A percentile compares a stretch with the other conserved stretches of the same genome.
Conservation (phyloP, 2,797 vertebrate genomes). For the Chlorospingus flavigularis region DNA sequence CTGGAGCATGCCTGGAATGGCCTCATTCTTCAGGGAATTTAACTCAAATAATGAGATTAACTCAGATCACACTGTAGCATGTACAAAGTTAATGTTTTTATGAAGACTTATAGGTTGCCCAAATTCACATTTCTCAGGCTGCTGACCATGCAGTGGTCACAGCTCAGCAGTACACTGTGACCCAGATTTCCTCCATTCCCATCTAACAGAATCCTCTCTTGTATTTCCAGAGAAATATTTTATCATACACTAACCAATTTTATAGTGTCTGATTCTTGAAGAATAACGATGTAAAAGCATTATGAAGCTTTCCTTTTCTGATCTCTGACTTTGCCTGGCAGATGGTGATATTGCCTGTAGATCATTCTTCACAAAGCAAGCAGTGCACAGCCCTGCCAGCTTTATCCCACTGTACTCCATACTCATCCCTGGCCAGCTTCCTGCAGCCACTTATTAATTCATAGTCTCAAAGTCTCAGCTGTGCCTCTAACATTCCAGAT, state of each 20-base stretch:
- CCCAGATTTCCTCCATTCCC: background rate
- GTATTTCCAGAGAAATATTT: background rate
- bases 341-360: background rate
- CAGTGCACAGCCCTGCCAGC: background rate
- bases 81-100: background rate
- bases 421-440: background rate
- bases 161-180: background rate
- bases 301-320: background rate
- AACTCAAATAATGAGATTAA: background rate
- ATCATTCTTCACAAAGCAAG: slow-evolving; percentile 11
- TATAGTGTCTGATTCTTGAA: background rate
- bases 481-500: background rate
- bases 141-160: background rate
- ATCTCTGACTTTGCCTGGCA: background rate
- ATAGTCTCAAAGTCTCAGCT: background rate
- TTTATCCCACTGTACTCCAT: background rate
- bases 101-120: background rate
- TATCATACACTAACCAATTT: background rate
- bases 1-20: background rate
- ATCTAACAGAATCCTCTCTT: background rate
- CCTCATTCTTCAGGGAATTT: background rate
- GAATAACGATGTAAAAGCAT: background rate
- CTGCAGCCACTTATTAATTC: background rate
- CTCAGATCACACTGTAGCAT: background rate
- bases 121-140: background rate